A percentile compares a stretch with the other conserved stretches of the same genome.
phyloP scores from a whole-genome alignment of 2,797 vertebrate genomes.

The Gymnocypris eckloni region DNA sequence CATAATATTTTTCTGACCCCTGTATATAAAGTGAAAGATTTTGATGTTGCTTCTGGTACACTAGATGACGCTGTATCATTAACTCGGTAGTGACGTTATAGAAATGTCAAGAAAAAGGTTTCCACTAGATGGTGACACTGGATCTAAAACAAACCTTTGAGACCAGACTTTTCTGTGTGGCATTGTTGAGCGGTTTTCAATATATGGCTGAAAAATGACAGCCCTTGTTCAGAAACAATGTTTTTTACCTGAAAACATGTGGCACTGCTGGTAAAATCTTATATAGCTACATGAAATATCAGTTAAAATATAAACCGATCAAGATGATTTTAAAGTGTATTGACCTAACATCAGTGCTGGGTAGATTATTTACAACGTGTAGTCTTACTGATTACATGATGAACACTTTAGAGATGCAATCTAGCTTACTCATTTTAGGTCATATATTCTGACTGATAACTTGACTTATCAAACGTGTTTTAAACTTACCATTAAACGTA shows the following conservation, averaged over 20 bases:
- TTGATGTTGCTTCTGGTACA: conserved; percentile 14
- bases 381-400: too few species aligned
- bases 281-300: background rate
- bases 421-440: background rate
- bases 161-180: background rate
- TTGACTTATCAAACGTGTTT: background rate
- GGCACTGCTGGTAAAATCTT: background rate
- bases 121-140: conserved; percentile 23
- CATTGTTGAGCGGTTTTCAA: background rate
- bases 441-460: too few species aligned
- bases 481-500: too few species aligned
- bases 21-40: background rate
- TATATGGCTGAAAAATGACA: background rate
- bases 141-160: background rate
- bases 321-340: background rate
- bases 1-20: too few species aligned
- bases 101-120: background rate
- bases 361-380: too few species aligned
- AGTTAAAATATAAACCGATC: background rate
- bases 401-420: too few species aligned
- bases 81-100: background rate
- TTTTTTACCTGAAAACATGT: background rate
- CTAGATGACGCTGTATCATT: conserved; percentile 54
- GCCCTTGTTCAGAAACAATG: background rate
- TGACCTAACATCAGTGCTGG: background rate